A percentile compares a stretch with the other conserved stretches of the same genome.
These are phyloP conservation scores for Dicroscelio sp. DNA, from an alignment of 2,888 invertebrate species.

Conservation along the genomic window DNA sequence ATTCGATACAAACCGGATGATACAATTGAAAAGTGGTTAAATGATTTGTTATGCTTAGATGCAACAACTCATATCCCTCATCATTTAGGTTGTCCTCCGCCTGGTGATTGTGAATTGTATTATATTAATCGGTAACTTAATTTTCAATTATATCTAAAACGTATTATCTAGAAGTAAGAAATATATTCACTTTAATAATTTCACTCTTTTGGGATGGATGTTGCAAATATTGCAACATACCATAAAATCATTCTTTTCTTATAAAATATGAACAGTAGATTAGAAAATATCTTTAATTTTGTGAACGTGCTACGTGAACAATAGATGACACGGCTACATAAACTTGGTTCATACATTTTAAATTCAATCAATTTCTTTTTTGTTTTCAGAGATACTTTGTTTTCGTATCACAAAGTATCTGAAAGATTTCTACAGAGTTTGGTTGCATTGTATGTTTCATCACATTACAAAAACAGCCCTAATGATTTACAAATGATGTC, in stretches of 20 bases:
- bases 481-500: conserved; percentile 99
- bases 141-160: no score
- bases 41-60: conserved; percentile 97
- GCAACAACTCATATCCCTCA: conserved; percentile 94
- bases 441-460: conserved; percentile 98
- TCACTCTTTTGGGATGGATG: no score
- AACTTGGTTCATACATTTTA: no score
- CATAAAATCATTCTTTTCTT: no score
- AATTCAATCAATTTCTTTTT: no score
- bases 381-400: conserved; percentile 96
- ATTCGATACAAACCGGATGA: conserved; percentile 97
- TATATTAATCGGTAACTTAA: conserved; percentile 93
- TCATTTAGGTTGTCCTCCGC: conserved; percentile 96
- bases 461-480: conserved; percentile 99
- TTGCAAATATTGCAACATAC: no score
- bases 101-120: conserved; percentile 97
- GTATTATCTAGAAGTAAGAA: no score
- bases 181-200: no score
- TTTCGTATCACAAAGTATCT: conserved; percentile 98
- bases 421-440: conserved; percentile 98
- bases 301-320: no score
- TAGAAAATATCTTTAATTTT: no score
- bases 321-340: no score
- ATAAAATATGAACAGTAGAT: no score
- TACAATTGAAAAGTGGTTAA: conserved; percentile 97